Evolutionary conservation across 2,888 invertebrate genomes (phyloP).

Genomic region (Argyresthia albistria): DNA sequence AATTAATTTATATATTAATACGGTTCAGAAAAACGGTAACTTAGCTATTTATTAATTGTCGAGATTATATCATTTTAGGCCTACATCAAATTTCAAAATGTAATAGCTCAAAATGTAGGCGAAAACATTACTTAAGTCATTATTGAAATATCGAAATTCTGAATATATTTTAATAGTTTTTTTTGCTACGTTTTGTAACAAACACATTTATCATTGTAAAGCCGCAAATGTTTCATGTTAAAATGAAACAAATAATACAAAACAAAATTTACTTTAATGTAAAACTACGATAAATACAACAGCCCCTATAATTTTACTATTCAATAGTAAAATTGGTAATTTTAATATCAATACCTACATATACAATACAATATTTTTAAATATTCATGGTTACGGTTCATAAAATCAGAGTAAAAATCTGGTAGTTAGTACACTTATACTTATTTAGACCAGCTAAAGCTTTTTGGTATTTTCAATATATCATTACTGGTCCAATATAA

Average conservation of each 20-base stretch:
- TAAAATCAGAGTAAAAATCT: slow-evolving; percentile 56
- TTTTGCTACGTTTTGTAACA: not conserved
- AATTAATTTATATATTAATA: slow-evolving; percentile 13
- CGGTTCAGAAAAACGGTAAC: slow-evolving; percentile 57
- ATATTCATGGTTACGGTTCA: slow-evolving; percentile 37
- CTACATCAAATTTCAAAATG: slow-evolving; percentile 26
- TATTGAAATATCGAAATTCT: not conserved
- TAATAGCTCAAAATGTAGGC: not conserved
- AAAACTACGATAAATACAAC: slow-evolving; percentile 59
- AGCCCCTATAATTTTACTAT: slow-evolving; percentile 65
- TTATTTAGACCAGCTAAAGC: not conserved
- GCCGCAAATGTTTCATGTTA: slow-evolving; percentile 19
- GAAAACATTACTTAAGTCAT: not conserved
- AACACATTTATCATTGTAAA: not conserved
- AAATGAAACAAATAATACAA: slow-evolving; percentile 22
- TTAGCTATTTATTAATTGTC: slow-evolving; percentile 28
- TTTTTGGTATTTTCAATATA: slow-evolving; percentile 1
- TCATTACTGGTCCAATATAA: not conserved
- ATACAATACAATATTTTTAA: slow-evolving; percentile 41
- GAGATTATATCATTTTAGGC: slow-evolving; percentile 54
- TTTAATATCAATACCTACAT: slow-evolving; percentile 14
- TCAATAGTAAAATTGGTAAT: slow-evolving; percentile 57
- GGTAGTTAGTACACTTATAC: not conserved
- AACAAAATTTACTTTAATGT: slow-evolving; percentile 63
- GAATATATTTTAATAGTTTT: no score